Evolutionary conservation across 2,797 vertebrate genomes (phyloP).

Genomic region (Pseudochromis fuscus): DNA sequence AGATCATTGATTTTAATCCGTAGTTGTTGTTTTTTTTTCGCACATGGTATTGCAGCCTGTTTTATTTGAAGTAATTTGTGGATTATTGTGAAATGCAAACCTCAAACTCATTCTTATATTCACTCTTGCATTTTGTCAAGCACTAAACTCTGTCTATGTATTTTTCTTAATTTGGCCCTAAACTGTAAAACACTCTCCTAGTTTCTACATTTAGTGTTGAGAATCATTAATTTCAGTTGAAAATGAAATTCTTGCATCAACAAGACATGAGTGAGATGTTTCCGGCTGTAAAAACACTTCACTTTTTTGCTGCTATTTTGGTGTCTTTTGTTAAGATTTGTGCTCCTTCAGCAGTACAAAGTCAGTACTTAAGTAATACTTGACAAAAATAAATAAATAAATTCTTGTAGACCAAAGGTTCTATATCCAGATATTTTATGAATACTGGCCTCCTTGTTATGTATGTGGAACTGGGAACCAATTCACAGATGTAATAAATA

Average conservation of each 20-base stretch:
- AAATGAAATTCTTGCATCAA: neutral
- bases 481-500: too few species aligned
- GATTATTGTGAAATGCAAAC: neutral
- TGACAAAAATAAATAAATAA: conserved; percentile 15
- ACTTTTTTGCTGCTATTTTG: neutral
- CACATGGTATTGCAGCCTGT: neutral
- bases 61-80: conserved; percentile 5
- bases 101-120: neutral
- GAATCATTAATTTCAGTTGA: neutral
- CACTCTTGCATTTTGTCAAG: neutral
- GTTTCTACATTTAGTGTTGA: neutral
- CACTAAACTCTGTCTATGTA: neutral
- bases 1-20: neutral
- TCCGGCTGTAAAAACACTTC: conserved; percentile 3
- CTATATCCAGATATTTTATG: neutral
- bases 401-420: conserved; percentile 3
- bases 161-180: neutral
- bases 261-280: neutral
- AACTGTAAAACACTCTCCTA: neutral
- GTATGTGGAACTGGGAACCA: too few species aligned
- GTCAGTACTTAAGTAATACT: neutral
- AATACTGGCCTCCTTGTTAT: neutral
- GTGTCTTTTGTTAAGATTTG: conserved; percentile 10
- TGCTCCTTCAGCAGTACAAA: conserved; percentile 14
- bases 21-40: neutral